Evolutionary conservation across 2,797 vertebrate genomes (phyloP), one percentile per base, ranked within the genome.

Genomic region (Brachymystax lenok): DNA sequence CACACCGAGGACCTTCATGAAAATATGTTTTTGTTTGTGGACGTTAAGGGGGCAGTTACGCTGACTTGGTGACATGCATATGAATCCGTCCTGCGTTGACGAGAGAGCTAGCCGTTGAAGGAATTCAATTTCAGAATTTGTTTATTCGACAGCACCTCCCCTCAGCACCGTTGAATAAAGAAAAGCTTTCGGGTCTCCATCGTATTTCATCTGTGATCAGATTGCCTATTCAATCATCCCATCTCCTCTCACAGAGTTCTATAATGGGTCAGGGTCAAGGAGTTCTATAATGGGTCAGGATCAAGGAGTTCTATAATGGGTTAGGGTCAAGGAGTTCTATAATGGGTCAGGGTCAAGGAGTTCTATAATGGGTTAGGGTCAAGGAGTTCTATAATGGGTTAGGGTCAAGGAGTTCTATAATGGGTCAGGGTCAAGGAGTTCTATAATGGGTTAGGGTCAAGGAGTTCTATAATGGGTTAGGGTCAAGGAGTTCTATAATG

Each of bases 111-210:
- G 66, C 19, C 16, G 27, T 68, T 19, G 66, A 19, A 68, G 28
- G 28, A 68, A 68, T 30, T 33, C 66, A 68, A 30, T 68, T 19
- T 68, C 66, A 68, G 28, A 68, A 68, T 17, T 30, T 68, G 66
- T 33, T 5, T 27, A 16, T 33, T 8, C 16, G 2, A 13, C 14
- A 13, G 27, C 1, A 13, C 27, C 13, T 27, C 63, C 5, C 27
- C 27, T 1, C 24, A n/a, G 54, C 54, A 46, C 54, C n/a, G 19
- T 30, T 66, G 14, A 66, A 66, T 66, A 28, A 66, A 16, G 14
- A 28, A 66, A 30, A 66, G 63, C 63, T 21, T 8, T 28, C 27
- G 27, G 63, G 63, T 14, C 63, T 66, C 63, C 27, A 66, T 66
- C 24, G 1, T 66, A 66, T 66, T 66, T 66, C 1, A 30, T 28